A percentile compares a stretch with the other conserved stretches of the same genome.
These are phyloP conservation scores for Lasiommata megera DNA, from an alignment of 2,888 invertebrate genomes.

Conservation along the genomic window DNA sequence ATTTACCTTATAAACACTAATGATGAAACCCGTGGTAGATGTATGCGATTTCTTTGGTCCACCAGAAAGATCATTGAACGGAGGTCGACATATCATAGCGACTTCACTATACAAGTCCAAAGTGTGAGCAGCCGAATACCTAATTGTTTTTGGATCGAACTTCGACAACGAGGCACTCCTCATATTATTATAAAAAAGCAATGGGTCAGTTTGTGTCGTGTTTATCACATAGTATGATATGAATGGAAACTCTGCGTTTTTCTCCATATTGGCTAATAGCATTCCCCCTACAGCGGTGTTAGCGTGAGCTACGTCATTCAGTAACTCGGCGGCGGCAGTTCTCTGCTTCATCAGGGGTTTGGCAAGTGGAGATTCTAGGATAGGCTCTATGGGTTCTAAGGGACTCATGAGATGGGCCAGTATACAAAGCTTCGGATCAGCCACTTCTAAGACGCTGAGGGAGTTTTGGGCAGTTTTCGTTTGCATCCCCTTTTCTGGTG, in stretches of 20 bases:
- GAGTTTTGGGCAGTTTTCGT: constrained; percentile 83
- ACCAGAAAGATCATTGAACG: constrained; percentile 88
- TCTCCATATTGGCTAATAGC: constrained; percentile 94
- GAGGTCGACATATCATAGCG: constrained; percentile 94
- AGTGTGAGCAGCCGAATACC: constrained; percentile 93
- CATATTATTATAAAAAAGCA: constrained; percentile 92
- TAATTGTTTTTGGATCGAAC: constrained; percentile 89
- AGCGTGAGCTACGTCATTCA: constrained; percentile 87
- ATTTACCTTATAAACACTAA: constrained; percentile 86
- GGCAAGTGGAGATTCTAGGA: constrained; percentile 91
- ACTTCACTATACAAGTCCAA: constrained; percentile 94
- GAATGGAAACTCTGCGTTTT: constrained; percentile 94
- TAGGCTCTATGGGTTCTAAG: constrained; percentile 91
- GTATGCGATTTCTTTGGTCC: constrained; percentile 89
- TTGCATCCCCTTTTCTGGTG: constrained; percentile 82
- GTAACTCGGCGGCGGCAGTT: constrained; percentile 87
- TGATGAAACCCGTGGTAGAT: constrained; percentile 92
- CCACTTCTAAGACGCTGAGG: constrained; percentile 89
- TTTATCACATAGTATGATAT: constrained; percentile 95
- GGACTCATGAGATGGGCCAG: constrained; percentile 95
- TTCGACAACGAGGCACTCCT: constrained; percentile 91
- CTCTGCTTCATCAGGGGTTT: constrained; percentile 90
- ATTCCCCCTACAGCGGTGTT: constrained; percentile 90
- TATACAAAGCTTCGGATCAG: constrained; percentile 94
- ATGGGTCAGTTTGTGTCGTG: constrained; percentile 91